Conservation (phyloP, 2,888 invertebrate species). For the Philhelius pedissequus region DNA sequence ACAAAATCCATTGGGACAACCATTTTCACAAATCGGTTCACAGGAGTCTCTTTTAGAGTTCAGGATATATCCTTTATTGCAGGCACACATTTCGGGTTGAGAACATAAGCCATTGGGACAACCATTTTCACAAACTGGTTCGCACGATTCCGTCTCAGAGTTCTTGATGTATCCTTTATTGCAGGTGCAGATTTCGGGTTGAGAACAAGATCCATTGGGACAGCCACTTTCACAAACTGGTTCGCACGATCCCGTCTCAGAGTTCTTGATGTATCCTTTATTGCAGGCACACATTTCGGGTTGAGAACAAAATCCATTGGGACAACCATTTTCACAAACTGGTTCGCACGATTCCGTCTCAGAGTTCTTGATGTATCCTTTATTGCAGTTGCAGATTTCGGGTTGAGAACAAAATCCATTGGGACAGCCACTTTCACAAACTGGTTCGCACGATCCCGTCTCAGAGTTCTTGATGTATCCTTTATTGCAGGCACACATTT, state of each 20-base stretch:
- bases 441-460: conserved; percentile 27
- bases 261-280: conserved; percentile 77
- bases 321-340: conserved; percentile 72
- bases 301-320: conserved; percentile 80
- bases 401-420: conserved; percentile 73
- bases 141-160: conserved; percentile 39
- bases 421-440: conserved; percentile 40
- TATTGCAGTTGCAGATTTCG: conserved; percentile 76
- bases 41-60: neutral
- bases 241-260: conserved; percentile 64
- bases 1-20: neutral
- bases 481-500: conserved; percentile 80
- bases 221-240: conserved; percentile 71
- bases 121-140: conserved; percentile 79
- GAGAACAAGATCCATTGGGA: conserved; percentile 74
- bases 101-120: conserved; percentile 85
- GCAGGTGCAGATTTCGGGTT: conserved; percentile 74
- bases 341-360: conserved; percentile 79
- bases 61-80: conserved; percentile 82
- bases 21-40: conserved; percentile 6
- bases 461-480: conserved; percentile 72
- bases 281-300: conserved; percentile 81
- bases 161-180: conserved; percentile 47
- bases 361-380: conserved; percentile 69
- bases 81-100: conserved; percentile 84